phyloP scores from a whole-genome alignment of 2,888 invertebrate genomes.

The Pocota personata region DNA sequence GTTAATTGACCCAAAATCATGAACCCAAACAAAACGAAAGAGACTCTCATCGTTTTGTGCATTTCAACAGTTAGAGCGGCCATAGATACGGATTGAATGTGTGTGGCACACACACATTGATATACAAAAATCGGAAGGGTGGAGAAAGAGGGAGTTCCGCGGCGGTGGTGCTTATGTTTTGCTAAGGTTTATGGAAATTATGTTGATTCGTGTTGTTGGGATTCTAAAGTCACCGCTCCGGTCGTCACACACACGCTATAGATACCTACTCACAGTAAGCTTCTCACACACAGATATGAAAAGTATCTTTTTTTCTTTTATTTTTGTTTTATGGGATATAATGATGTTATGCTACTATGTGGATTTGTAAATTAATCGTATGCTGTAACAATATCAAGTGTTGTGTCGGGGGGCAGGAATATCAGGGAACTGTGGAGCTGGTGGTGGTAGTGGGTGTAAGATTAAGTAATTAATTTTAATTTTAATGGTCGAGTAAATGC shows the following conservation, averaged over 20 bases:
- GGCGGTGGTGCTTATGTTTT: slow-evolving; percentile 27
- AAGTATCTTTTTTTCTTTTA: slow-evolving; percentile 23
- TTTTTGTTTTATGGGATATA: slow-evolving; percentile 59
- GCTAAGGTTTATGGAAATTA: slow-evolving; percentile 60
- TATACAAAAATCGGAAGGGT: too few relatives aligned
- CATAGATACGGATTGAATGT: not conserved
- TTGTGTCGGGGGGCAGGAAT: not conserved
- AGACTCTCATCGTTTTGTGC: slow-evolving; percentile 38
- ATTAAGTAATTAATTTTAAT: slow-evolving; percentile 63
- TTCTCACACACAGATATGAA: not conserved
- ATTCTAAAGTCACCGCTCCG: slow-evolving; percentile 35
- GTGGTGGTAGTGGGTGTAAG: slow-evolving; percentile 25
- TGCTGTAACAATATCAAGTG: slow-evolving; percentile 64
- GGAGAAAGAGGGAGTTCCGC: not conserved
- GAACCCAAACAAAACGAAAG: slow-evolving; percentile 51
- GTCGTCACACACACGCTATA: slow-evolving; percentile 17
- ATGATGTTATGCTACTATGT: slow-evolving; percentile 66
- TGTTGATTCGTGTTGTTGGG: slow-evolving; percentile 54
- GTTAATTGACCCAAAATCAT: slow-evolving; percentile 66
- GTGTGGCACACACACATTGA: not conserved
- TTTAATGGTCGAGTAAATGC: slow-evolving; percentile 54
- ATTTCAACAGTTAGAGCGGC: slow-evolving; percentile 51
- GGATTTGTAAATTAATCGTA: slow-evolving; percentile 66
- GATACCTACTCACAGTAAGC: not conserved
- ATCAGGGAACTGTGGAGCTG: not conserved